phyloP scores from a whole-genome alignment of 1,140 invertebrate genomes.

The Drosophila parvula region DNA sequence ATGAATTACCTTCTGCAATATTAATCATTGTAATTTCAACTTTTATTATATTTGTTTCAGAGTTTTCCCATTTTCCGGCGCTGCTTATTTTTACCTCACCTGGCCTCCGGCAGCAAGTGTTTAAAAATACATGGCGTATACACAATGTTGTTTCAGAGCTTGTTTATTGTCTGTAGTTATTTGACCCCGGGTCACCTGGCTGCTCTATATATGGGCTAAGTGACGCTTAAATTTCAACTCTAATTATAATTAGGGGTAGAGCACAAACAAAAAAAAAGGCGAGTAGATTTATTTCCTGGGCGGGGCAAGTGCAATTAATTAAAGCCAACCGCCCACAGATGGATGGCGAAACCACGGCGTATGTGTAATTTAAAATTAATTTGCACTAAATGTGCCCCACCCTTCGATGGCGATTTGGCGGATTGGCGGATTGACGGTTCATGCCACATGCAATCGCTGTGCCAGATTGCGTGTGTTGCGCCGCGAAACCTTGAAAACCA shows the following conservation, averaged over 20 bases:
- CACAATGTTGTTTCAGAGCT: conserved; percentile 26
- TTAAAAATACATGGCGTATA: conserved; percentile 45
- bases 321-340: conserved; percentile 19
- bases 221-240: conserved; percentile 28
- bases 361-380: conserved; percentile 58
- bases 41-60: conserved; percentile 16
- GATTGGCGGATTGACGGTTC: conserved; percentile 4
- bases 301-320: conserved; percentile 46
- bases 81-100: conserved; percentile 5
- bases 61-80: conserved; percentile 1
- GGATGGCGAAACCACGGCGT: conserved; percentile 13
- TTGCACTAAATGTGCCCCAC: conserved; percentile 39
- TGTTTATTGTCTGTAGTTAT: conserved; percentile 32
- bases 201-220: conserved; percentile 15
- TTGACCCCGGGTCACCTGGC: conserved; percentile 18
- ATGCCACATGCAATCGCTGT: conserved; percentile 49
- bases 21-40: conserved; percentile 30
- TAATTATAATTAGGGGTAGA: conserved; percentile 43
- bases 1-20: conserved; percentile 5
- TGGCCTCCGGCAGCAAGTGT: neutral
- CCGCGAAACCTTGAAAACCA: conserved; percentile 68
- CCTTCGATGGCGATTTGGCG: neutral
- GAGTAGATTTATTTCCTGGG: conserved; percentile 13
- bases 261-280: neutral
- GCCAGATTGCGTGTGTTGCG: conserved; percentile 58